Conservation (phyloP, 2,888 invertebrate genomes). For the Villa cingulata region DNA sequence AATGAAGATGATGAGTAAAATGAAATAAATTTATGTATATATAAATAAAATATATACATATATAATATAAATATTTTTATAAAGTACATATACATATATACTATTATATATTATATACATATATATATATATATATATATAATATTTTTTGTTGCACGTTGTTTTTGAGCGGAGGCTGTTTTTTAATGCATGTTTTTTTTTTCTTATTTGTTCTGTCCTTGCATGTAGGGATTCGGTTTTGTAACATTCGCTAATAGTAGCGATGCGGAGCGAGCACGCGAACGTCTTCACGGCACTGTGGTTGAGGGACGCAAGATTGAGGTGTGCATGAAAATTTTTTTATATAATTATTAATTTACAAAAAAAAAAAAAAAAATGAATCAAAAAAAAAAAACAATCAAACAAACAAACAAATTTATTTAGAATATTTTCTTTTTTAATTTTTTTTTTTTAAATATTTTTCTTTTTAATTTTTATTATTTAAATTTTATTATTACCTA, state of each 20-base stretch:
- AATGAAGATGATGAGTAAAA: no score
- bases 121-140: conserved; percentile 34
- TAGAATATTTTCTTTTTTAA: no score
- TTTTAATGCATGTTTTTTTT: conserved; percentile 73
- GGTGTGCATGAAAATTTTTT: conserved; percentile 72
- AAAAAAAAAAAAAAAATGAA: no score
- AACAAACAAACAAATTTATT: no score
- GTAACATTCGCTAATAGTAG: conserved; percentile 99
- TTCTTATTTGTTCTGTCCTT: conserved; percentile 84
- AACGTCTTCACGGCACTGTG: conserved; percentile 99
- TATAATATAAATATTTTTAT: neutral
- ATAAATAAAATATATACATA: neutral
- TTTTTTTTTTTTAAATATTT: no score
- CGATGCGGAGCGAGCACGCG: conserved; percentile 99
- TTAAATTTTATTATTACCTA: no score
- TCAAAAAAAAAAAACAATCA: no score
- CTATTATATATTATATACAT: conserved; percentile 6
- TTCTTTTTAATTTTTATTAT: no score
- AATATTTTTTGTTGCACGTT: conserved; percentile 63
- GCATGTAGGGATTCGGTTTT: conserved; percentile 99
- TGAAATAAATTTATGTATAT: neutral
- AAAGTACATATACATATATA: neutral
- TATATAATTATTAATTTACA: no score
- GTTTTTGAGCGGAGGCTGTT: conserved; percentile 54
- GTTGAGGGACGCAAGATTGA: conserved; percentile 99